Evolutionary conservation across 2,113 vertebrate species (phyloP), one percentile per base, ranked within the genome.

Genomic region (Junco hyemalis): DNA sequence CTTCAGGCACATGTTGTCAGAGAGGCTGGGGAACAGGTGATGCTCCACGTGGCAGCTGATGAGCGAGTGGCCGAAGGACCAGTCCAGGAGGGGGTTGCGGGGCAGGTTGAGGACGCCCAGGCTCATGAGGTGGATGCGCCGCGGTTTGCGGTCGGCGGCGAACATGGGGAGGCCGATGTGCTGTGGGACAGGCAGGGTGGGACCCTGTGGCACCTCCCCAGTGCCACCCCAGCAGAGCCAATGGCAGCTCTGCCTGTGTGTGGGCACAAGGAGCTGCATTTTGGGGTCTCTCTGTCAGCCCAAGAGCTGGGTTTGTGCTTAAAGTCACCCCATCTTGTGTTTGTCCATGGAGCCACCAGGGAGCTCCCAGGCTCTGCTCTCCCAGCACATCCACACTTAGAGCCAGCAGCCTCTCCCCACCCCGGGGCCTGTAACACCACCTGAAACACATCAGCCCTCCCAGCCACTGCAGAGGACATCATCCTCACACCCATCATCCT

Each of bases 1-100:
- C 99, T 99, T 99, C 14, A 99, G 96, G 91, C 99, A 99, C 99
- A 99, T 99, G 98, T 99, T 97, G 92, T 99, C 99, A 0, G 99
- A 99, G 85, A 99, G 98, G 60, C 77, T 88, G 74, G 99, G 99
- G 97, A 99, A 99, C 88, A 99, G 98, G 73, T 99, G 99, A 23
- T 99, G 99, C 93, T 99, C 99, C 95, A 99, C 98, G 0, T 99
- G 99, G 94, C 99, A 99, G 98, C 97, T 99, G 97, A 99, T 98
- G 90, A 99, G 96, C 0, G 99, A 99, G 97, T 99, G 99, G 65
- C 99, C 99, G 0, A 99, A 99, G 2, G 92, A 96, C 99, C 98
- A 99, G 98, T 99, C 99, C 20, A 99, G 97, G 90, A 99, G 64
- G 0, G 86, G 85, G 23, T 99, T 98, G 28, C 98, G 97, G 1